Base-by-base conservation (phyloP, 2,888 invertebrate genomes). In the Onthophagus sagittarius region DNA sequence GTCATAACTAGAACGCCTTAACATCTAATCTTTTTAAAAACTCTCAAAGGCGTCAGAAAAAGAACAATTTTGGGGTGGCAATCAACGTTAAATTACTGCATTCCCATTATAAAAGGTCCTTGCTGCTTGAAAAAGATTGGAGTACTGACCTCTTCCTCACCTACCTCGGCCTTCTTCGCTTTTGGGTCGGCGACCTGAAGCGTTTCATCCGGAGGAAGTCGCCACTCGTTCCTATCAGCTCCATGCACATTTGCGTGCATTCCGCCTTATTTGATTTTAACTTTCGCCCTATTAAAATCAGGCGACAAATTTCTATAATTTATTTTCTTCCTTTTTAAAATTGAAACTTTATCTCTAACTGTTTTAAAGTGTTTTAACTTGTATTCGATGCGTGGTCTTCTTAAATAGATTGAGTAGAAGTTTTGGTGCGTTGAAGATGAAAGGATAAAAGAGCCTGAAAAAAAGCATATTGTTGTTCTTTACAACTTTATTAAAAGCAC, bases 191-290 rank as follows among this genome's bases (percentile, higher is more conserved):
- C 94, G 86, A 95, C 95, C 88, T 95, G 95, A 81, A 95, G 90
- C 81, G 95, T 95, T 89, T 95, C 95, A 89, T 95, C 95, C 84
- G 94, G 94, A 87, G 94, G 94, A 87, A 95, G 90, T 87, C 94
- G 93, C 95, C 95, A 95, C 86, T 94, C 93, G 88, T 93, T 93
- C 88, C 93, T 92, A 89, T 94, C 92, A 89, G 94, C 94, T 86
- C 93, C 89, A 88, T 92, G 91, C 87, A 93, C 93, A 91, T 93
- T 94, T 89, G 94, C 93, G 91, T 95, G 95, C 95, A 95, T 95
- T 89, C 90, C 91, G 90, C 87, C 83, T 82, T 82, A 23, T 23
- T 85, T 85, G 84, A 89, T 89, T 89, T 90, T 67, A 23, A 23
- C 39, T 53, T 53, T 11, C 39, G 39, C 39, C 39, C 5, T 53